These are phyloP conservation scores for Hydrolagus colliei DNA, from an alignment of 2,797 vertebrate genomes.

Conservation along the genomic window DNA sequence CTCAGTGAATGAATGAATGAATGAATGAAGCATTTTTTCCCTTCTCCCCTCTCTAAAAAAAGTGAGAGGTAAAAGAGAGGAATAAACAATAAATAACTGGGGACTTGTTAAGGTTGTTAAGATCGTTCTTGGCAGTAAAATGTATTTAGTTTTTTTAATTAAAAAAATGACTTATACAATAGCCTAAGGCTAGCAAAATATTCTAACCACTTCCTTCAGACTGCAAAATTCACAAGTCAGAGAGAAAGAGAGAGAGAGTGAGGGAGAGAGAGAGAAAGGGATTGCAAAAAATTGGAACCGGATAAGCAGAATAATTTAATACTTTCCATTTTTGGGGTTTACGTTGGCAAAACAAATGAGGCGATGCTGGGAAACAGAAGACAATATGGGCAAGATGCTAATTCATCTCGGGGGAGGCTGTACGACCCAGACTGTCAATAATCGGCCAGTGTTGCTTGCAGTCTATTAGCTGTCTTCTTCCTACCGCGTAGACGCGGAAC, in stretches of 20 bases:
- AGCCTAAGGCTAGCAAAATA: background rate
- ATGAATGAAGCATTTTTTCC: too few relatives aligned
- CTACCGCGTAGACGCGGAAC: background rate
- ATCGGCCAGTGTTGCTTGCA: constrained; percentile 14
- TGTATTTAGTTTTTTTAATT: background rate
- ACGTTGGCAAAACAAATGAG: background rate
- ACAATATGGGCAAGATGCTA: constrained; percentile 21
- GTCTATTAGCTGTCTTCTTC: constrained; percentile 13
- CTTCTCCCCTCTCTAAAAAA: too few relatives aligned
- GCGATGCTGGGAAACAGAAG: constrained; percentile 8
- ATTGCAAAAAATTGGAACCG: background rate
- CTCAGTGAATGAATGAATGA: background rate
- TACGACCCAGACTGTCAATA: background rate
- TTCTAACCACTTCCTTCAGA: background rate
- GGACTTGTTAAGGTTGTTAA: background rate
- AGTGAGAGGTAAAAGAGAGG: background rate
- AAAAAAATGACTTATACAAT: background rate
- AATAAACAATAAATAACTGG: background rate
- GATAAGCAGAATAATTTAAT: background rate
- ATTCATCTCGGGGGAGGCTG: constrained; percentile 15
- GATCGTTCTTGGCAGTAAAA: background rate
- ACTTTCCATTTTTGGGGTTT: constrained; percentile 19
- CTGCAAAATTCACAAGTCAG: background rate
- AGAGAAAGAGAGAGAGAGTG: background rate
- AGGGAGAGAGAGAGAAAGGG: background rate